Evolutionary conservation across 2,113 vertebrate species (phyloP).

Genomic region (Artemisiospiza belli): DNA sequence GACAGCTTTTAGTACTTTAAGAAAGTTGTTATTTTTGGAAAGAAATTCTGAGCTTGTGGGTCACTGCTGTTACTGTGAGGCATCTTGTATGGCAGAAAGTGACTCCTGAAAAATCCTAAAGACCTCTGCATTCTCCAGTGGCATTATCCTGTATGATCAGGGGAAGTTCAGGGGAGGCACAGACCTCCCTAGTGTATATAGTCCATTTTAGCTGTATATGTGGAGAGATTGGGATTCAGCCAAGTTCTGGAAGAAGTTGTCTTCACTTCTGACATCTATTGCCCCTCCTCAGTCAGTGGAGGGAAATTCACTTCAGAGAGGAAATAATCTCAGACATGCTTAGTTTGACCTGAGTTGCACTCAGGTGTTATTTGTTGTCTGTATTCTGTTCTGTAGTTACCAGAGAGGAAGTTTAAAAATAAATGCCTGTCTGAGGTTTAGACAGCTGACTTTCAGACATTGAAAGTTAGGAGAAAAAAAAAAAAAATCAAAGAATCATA

Average conservation of each 20-base stretch:
- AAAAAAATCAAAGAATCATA: not conserved
- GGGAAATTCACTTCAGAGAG: not conserved
- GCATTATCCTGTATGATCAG: not conserved
- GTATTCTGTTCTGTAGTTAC: not conserved
- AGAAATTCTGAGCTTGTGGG: not conserved
- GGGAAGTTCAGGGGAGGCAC: not conserved
- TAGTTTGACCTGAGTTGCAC: not conserved
- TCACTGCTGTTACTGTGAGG: not conserved
- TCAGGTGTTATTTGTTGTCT: not conserved
- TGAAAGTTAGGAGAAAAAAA: not conserved
- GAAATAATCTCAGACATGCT: not conserved
- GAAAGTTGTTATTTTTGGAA: constrained; percentile 15
- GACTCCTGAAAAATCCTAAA: not conserved
- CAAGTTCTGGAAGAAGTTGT: not conserved
- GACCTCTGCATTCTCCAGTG: not conserved
- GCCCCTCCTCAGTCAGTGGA: not conserved
- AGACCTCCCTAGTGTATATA: not conserved
- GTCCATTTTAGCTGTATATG: not conserved
- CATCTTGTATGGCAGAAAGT: not conserved
- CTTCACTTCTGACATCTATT: not conserved
- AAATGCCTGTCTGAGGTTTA: not conserved
- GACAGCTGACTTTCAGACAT: not conserved
- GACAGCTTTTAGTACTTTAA: not conserved
- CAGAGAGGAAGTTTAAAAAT: not conserved
- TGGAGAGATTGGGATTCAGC: not conserved